Conservation (phyloP, 2,888 invertebrate genomes). For the Drosophila maculinotata region DNA sequence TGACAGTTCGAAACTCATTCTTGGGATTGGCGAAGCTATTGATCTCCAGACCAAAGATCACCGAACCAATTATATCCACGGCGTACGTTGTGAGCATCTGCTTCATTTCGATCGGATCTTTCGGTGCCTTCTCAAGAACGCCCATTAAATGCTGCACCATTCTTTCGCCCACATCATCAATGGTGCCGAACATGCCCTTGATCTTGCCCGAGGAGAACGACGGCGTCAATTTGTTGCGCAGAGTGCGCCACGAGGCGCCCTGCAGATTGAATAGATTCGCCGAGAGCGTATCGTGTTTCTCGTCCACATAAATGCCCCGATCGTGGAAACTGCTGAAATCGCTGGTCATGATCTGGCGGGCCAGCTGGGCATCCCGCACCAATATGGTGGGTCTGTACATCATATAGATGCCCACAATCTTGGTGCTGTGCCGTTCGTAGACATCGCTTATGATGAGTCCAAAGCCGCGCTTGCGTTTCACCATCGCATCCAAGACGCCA, state of each 20-base stretch:
- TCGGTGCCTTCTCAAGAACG: slow-evolving; percentile 70
- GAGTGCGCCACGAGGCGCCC: slow-evolving; percentile 87
- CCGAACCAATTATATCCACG: slow-evolving; percentile 85
- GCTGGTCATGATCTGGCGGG: slow-evolving; percentile 87
- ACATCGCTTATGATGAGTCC: slow-evolving; percentile 88
- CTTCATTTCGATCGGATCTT: slow-evolving; percentile 85
- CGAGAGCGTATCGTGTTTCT: slow-evolving; percentile 87
- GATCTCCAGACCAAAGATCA: slow-evolving; percentile 85
- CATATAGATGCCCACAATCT: slow-evolving; percentile 87
- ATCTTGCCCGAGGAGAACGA: slow-evolving; percentile 89
- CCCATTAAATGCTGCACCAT: slow-evolving; percentile 85
- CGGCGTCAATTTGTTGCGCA: slow-evolving; percentile 88
- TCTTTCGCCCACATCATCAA: slow-evolving; percentile 87
- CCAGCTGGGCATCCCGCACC: slow-evolving; percentile 88
- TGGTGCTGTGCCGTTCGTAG: slow-evolving; percentile 85
- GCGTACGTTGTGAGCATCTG: slow-evolving; percentile 80
- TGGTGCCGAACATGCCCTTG: slow-evolving; percentile 88
- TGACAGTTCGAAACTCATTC: slow-evolving; percentile 81
- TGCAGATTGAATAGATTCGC: slow-evolving; percentile 85
- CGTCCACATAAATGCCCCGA: slow-evolving; percentile 88
- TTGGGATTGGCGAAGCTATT: slow-evolving; percentile 82
- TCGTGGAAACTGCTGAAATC: slow-evolving; percentile 89
- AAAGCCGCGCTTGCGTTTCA: slow-evolving; percentile 87
- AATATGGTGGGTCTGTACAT: slow-evolving; percentile 88
- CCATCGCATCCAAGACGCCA: slow-evolving; percentile 87